Evolutionary conservation across 1,140 invertebrate species (phyloP), one percentile per base, ranked within the genome.

Genomic region (Idris sp.): DNA sequence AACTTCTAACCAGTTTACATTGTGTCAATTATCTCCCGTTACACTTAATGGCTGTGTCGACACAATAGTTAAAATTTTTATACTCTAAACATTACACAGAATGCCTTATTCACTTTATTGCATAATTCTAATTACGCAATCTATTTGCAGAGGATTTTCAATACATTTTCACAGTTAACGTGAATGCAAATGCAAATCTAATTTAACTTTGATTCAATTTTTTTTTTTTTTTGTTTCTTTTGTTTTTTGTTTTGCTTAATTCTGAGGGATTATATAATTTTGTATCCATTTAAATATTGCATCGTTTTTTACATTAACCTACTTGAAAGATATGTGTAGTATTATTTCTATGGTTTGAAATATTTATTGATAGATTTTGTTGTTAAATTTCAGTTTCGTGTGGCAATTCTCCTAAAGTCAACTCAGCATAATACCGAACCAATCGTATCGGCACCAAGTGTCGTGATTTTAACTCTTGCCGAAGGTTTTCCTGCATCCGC

Each of bases 381-480:
- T 30, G 2, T 30, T 6, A 9, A 30, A 9, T 74, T 88, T 92
- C 86, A 97, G 95, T 96, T 98, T 89, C 92, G 96, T 59, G 90
- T 95, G 61, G 91, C 92, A 35, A 88, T 93, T 80, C 89, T 93
- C 71, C 85, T 94, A 31, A 85, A 84, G 73, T 92, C 91, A 10
- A 89, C 87, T 18, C 84, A 87, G 10, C 89, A 91, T 19, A 88
- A 90, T 69, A 89, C 90, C 0, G 92, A 94, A 49, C 91, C 93
- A 0, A 89, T 96, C 0, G 92, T 93, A 51, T 96, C 96, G 0
- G 90, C 91, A 5, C 91, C 93, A 11, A 96, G 94, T 68, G 91
- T 93, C 0, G 91, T 93, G 9, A 96, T 97, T 78, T 91, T 91
- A 41, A 97, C 96, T 0, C 82, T 92, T 9, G 90, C 93, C 1